These are phyloP conservation scores for Isaurus tuberculatus DNA, from an alignment of 92 coral and sea anemone genomes.

Conservation along the genomic window DNA sequence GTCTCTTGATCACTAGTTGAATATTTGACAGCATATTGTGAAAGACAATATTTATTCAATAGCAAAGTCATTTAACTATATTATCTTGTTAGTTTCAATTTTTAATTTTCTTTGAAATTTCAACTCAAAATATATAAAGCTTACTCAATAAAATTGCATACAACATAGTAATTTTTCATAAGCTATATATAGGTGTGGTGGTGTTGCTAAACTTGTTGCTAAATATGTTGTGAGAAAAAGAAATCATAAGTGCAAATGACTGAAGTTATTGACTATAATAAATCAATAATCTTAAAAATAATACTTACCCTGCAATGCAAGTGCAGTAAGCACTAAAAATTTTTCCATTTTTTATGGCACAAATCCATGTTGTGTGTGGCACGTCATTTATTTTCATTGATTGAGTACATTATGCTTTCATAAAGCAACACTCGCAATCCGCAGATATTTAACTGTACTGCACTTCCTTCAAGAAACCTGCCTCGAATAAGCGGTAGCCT, in stretches of 20 bases:
- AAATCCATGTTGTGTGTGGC: slow-evolving; percentile 70
- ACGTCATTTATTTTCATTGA: slow-evolving; percentile 64
- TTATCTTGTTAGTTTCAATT: too few relatives aligned
- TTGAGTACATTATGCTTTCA: slow-evolving; percentile 67
- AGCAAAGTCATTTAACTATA: too few relatives aligned
- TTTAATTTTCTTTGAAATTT: too few relatives aligned
- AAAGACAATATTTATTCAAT: too few relatives aligned
- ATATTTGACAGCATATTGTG: neutral
- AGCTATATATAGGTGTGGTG: too few relatives aligned
- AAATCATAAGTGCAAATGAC: too few relatives aligned
- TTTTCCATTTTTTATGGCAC: slow-evolving; percentile 50
- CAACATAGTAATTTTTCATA: too few relatives aligned
- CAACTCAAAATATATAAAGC: too few relatives aligned
- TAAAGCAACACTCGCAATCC: slow-evolving; percentile 61
- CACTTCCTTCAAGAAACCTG: slow-evolving; percentile 65
- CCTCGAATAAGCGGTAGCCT: slow-evolving; percentile 55
- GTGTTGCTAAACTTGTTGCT: too few relatives aligned
- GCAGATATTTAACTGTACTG: slow-evolving; percentile 35
- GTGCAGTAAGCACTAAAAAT: slow-evolving; percentile 65
- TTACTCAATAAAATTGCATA: too few relatives aligned
- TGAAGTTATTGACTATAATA: neutral
- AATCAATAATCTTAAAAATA: neutral
- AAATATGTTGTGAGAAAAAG: too few relatives aligned
- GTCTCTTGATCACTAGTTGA: slow-evolving; percentile 5
- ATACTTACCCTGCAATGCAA: slow-evolving; percentile 13